phyloP scores from a whole-genome alignment of 1,140 invertebrate species.

The Drosophila fuyamai region DNA sequence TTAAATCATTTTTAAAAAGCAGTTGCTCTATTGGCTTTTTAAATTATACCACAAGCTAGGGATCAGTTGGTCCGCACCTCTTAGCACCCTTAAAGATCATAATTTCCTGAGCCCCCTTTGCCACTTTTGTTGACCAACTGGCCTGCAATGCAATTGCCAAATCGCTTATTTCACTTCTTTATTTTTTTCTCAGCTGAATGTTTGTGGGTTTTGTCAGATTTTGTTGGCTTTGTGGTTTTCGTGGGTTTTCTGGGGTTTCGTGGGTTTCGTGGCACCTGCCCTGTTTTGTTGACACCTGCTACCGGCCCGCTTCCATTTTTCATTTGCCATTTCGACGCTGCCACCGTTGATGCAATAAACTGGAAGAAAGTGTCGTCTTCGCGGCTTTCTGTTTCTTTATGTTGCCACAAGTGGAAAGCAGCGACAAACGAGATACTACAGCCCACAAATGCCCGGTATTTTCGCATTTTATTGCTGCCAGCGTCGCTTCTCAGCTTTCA shows the following conservation, averaged over 20 bases:
- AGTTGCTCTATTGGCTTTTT: background rate
- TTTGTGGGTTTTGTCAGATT: slow-evolving; percentile 29
- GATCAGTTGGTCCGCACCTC: slow-evolving; percentile 7
- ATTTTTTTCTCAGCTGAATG: slow-evolving; percentile 21
- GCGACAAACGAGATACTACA: slow-evolving; percentile 18
- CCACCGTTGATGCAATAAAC: slow-evolving; percentile 73
- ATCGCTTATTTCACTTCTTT: slow-evolving; percentile 46
- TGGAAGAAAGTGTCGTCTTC: slow-evolving; percentile 69
- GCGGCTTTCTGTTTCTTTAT: slow-evolving; percentile 63
- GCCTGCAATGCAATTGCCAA: slow-evolving; percentile 38
- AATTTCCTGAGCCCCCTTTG: slow-evolving; percentile 36
- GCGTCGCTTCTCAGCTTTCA: slow-evolving; percentile 31
- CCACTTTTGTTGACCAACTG: slow-evolving; percentile 45
- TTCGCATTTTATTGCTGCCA: slow-evolving; percentile 23
- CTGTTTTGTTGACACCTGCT: slow-evolving; percentile 64
- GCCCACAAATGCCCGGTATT: slow-evolving; percentile 23
- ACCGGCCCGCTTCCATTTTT: slow-evolving; percentile 60
- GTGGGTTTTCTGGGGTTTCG: slow-evolving; percentile 7
- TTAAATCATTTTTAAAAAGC: background rate
- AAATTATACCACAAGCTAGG: slow-evolving; percentile 10
- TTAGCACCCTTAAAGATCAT: slow-evolving; percentile 15
- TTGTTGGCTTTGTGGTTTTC: slow-evolving; percentile 26
- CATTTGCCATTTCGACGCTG: slow-evolving; percentile 16
- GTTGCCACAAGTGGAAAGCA: slow-evolving; percentile 21
- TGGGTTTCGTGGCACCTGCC: slow-evolving; percentile 43